Conservation (phyloP, 1,140 invertebrate genomes). For the Aphelenchoides fujianensis region DNA sequence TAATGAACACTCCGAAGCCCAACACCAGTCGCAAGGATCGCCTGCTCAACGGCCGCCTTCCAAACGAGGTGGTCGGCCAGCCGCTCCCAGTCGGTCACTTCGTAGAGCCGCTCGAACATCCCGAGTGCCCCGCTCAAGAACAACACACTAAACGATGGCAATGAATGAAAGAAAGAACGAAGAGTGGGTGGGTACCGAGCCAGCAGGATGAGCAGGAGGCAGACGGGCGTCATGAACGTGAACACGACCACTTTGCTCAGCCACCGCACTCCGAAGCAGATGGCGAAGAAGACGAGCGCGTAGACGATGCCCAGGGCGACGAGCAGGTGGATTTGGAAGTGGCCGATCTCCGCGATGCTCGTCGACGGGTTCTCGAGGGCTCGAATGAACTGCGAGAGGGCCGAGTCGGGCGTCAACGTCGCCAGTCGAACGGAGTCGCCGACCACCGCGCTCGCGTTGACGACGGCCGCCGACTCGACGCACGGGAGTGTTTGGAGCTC, state of each 20-base stretch:
- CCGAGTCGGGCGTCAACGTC: not conserved
- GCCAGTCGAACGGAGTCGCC: constrained; percentile 20
- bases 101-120: constrained; percentile 50
- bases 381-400: constrained; percentile 35
- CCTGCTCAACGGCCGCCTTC: constrained; percentile 60
- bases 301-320: constrained; percentile 54
- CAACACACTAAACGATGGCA: constrained; percentile 23
- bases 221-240: constrained; percentile 41
- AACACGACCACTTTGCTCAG: constrained; percentile 55
- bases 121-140: constrained; percentile 41
- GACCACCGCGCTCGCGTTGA: constrained; percentile 1
- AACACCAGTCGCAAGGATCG: constrained; percentile 58
- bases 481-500: constrained; percentile 54
- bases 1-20: constrained; percentile 63
- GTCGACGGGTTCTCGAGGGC: constrained; percentile 48
- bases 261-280: constrained; percentile 61
- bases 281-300: constrained; percentile 53
- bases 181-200: too few relatives aligned
- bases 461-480: constrained; percentile 3
- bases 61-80: constrained; percentile 56
- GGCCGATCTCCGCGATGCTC: constrained; percentile 53
- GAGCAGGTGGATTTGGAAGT: constrained; percentile 53
- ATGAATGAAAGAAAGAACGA: too few relatives aligned
- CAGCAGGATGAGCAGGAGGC: constrained; percentile 30
- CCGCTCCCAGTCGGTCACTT: constrained; percentile 53